phyloP scores from a whole-genome alignment of 2,113 vertebrate species.

The Peromyscus leucopus region DNA sequence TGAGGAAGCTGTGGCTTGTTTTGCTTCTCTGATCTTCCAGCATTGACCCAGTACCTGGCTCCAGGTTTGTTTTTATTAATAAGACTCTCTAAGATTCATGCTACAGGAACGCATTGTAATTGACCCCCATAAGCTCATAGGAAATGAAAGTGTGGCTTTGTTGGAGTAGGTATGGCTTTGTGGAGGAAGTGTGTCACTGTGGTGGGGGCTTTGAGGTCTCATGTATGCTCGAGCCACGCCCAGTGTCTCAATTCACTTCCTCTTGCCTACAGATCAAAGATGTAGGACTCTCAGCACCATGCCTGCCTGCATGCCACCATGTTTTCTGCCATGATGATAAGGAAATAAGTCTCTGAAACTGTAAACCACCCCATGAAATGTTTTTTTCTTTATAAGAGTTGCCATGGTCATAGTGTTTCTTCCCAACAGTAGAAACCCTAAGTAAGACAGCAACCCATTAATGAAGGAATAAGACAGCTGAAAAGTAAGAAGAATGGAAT shows the following conservation, averaged over 20 bases:
- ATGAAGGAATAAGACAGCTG: background rate
- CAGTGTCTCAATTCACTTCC: background rate
- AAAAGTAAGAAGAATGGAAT: background rate
- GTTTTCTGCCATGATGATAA: background rate
- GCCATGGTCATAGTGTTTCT: background rate
- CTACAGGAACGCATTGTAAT: too few relatives aligned
- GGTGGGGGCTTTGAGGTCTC: background rate
- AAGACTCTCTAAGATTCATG: too few relatives aligned
- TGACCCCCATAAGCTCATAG: background rate
- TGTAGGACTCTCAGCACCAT: background rate
- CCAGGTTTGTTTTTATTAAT: too few relatives aligned
- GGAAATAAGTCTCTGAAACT: background rate
- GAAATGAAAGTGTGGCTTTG: background rate
- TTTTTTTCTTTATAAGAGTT: background rate
- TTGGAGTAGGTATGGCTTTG: background rate
- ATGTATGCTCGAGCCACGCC: background rate
- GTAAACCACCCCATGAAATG: background rate
- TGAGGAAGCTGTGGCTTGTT: too few relatives aligned
- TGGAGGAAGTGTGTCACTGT: background rate
- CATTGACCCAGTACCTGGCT: too few relatives aligned
- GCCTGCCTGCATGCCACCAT: background rate
- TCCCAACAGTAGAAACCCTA: background rate
- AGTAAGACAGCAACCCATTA: background rate
- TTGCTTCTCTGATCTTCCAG: too few relatives aligned
- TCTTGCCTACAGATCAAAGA: background rate